Evolutionary conservation across 1,140 invertebrate genomes (phyloP), one percentile per base, ranked within the genome.

Genomic region (Halyomorpha halys): DNA sequence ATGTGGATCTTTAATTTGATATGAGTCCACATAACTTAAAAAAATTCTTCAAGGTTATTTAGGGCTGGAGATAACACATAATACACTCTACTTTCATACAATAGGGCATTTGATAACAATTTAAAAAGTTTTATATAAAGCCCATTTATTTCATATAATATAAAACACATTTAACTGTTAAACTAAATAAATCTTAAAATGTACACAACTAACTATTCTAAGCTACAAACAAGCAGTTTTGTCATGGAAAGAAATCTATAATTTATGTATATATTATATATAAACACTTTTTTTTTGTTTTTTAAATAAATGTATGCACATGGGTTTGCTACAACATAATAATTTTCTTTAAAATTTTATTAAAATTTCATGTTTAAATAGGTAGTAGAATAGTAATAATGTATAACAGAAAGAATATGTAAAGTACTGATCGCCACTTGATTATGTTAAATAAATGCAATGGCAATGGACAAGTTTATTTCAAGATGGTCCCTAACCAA

Each of bases 221-320:
- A 30, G 51, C 62, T 63, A 63, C 34, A 56, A 56, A 63, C 65
- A 66, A 66, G 53, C 65, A 59, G 54, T 47, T 39, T 61, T 63
- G 65, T 66, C 65, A 66, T 66, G 65, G 65, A 66, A 63, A 66
- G 25, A 59, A 63, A 62, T 44, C 59, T 44, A 61, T 45, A 23
- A 34, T 34, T n/a, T 39, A 60, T 34, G 56, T 65, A 39, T 62
- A 63, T 66, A 59, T 66, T 47, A 54, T 63, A 63, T 63, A 66
- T 66, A 63, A 63, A 66, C 62, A 66, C 54, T 51, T 66, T 49
- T 56, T 39, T 56, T n/a, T n/a, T 25, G 27, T 66, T n/a, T 49
- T 56, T 39, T 56, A 16, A n/a, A 59, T 59, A 59, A 59, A 14
- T 34, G 18, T 45, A 16, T 61, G 47, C 65, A 60, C 61, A 45